Evolutionary conservation across 2,888 invertebrate species (phyloP).

Genomic region (Fissipunctia ypsillon): DNA sequence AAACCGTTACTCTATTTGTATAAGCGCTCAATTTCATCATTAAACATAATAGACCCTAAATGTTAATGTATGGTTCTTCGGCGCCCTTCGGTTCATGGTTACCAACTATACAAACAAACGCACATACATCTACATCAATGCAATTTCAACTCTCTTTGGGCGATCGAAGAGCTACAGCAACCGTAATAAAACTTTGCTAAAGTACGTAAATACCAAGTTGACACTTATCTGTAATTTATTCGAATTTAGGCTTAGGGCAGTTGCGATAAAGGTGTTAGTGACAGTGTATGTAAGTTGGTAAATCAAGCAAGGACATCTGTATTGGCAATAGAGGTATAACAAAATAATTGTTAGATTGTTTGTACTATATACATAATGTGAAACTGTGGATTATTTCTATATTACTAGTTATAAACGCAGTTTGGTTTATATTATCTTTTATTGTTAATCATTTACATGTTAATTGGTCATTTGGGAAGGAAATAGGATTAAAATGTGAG

Average conservation of each 20-base stretch:
- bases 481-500: slow-evolving; percentile 1
- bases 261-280: slow-evolving; percentile 10
- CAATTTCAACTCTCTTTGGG: slow-evolving; percentile 39
- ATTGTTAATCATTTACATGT: slow-evolving; percentile 38
- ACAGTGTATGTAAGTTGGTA: slow-evolving; percentile 20
- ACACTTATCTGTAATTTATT: slow-evolving; percentile 9
- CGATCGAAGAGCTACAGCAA: background rate
- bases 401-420: slow-evolving; percentile 42
- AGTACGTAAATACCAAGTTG: slow-evolving; percentile 47
- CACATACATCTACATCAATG: background rate
- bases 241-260: slow-evolving; percentile 15
- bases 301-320: slow-evolving; percentile 66
- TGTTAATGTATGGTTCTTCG: slow-evolving; percentile 67
- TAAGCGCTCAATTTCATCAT: slow-evolving; percentile 63
- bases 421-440: slow-evolving; percentile 46
- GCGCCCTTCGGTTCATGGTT: slow-evolving; percentile 68
- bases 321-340: slow-evolving; percentile 65
- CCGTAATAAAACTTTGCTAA: slow-evolving; percentile 38
- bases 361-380: slow-evolving; percentile 54
- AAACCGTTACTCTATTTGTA: slow-evolving; percentile 56
- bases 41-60: slow-evolving; percentile 68
- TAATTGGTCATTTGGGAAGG: slow-evolving; percentile 14
- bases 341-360: slow-evolving; percentile 67
- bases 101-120: slow-evolving; percentile 55
- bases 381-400: slow-evolving; percentile 55